Evolutionary conservation across 2,888 invertebrate genomes (phyloP), one percentile per base, ranked within the genome.

Genomic region (Megaustenia siamemsis): DNA sequence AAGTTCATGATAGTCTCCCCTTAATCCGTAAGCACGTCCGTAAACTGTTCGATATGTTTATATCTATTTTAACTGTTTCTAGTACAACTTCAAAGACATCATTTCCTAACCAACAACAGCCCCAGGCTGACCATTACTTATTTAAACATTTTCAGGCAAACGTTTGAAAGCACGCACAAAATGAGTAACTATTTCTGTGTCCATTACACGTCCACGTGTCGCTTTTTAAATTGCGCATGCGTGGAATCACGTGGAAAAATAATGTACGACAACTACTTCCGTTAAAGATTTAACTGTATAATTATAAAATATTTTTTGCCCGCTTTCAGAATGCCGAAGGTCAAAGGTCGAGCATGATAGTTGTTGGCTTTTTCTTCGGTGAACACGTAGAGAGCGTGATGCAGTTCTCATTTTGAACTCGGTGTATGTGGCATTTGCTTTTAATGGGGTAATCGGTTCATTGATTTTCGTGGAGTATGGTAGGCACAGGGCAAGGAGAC

Each of bases 271-370:
- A 40, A 69, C 15, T 15, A 15, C 32, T 40, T 60, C 56, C 15
- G 38, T 4, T 32, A 49, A 40, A 78, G 66, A 18, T 66, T 15
- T 15, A n/a, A 43, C 63, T 43, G 43, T 38, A 32, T 60, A 66
- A 43, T 12, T 73, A 18, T 43, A n/a, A 24, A 12, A 24, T 4
- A 4, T 18, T 78, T n/a, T 35, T 12, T 78, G 32, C 24, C 21
- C 32, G n/a, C 43, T 40, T 18, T 63, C 66, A 49, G 45, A 32
- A n/a, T 63, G 63, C 15, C 24, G n/a, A 35, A 38, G 73, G 73
- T 73, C 49, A 73, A 32, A 45, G 73, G 73, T 49, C 73, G 45
- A 8, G 69, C 69, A 69, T 69, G 69, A 69, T 40, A 24, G 69
- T 40, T 18, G 21, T 28, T 45, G 15, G 15, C 6, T 8, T 28